These are phyloP conservation scores for Pterostichus madidus DNA, from an alignment of 2,888 invertebrate genomes.

Conservation along the genomic window DNA sequence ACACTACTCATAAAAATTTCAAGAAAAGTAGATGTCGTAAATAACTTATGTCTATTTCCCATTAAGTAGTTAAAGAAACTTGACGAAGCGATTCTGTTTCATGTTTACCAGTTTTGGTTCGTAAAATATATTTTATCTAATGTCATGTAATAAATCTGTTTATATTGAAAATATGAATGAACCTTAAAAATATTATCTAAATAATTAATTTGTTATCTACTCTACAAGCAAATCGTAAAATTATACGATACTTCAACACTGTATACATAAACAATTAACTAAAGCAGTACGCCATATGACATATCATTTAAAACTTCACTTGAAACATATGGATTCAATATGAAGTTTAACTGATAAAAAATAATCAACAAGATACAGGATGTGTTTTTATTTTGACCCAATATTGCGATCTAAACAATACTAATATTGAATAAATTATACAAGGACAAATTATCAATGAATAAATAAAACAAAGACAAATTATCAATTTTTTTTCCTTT, in stretches of 20 bases:
- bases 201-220: too few relatives aligned
- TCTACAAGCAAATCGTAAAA: slow-evolving; percentile 22
- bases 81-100: too few relatives aligned
- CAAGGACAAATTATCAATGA: too few relatives aligned
- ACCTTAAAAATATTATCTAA: not conserved
- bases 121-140: too few relatives aligned
- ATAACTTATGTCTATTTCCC: not conserved
- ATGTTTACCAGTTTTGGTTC: too few relatives aligned
- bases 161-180: not conserved
- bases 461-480: too few relatives aligned
- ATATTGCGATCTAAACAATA: too few relatives aligned
- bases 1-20: not conserved
- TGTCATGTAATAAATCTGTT: too few relatives aligned
- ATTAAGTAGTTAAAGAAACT: too few relatives aligned
- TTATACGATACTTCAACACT: slow-evolving; percentile 6
- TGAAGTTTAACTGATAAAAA: not conserved
- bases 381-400: too few relatives aligned
- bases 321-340: slow-evolving; percentile 27
- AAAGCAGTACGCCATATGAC: slow-evolving; percentile 13
- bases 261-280: slow-evolving; percentile 14
- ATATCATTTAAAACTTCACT: not conserved
- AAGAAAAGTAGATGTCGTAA: not conserved
- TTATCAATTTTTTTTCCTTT: too few relatives aligned
- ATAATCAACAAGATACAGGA: not conserved
- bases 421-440: too few relatives aligned